Base-by-base conservation (phyloP, 2,888 invertebrate species). In the Hyposoter didymator region DNA sequence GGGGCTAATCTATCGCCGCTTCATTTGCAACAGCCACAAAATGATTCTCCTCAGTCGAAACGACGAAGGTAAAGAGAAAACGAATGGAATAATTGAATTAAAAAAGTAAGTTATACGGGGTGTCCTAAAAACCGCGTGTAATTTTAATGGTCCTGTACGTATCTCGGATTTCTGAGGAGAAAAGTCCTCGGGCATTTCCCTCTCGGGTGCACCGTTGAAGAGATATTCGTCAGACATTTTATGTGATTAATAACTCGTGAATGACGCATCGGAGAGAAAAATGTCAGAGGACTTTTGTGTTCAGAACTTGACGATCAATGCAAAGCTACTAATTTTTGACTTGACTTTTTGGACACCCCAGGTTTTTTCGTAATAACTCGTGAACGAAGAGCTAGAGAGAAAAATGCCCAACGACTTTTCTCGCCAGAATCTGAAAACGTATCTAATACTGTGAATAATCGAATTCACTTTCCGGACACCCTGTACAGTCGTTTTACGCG, bases 1-100 rank as follows among this genome's bases (percentile, higher is more conserved):
- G 91, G 90, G 45, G 82, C 92, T 76, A 91, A 91, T 82, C 84
- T 92, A 81, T 91, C 93, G 88, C 92, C 92, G 52, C 92, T 93
- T 90, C 93, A 93, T 84, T 90, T 92, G 75, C 92, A 92, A 81
- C 92, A 91, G 87, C 80, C 90, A 69, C 92, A 90, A 86, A 84
- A 88, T 69, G 91, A 92, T 81, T 87, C 88, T 75, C 90, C 92
- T 45, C 91, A 91, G 73, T 90, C 91, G 49, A 93, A 93, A 86
- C 90, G 93, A 89, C 90, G 91, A 88, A 92, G 92, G 92, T 92
- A 92, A 89, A 85, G 43, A 75, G 70, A 19, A 17, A 49, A n/a
- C 19, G 32, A 62, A 35, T 62, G 32, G n/a, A 70, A n/a, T n/a
- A 28, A 69, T 14, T 4, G 14, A 47, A 69, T 45, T 22, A 28